phyloP scores from a whole-genome alignment of 2,113 vertebrate genomes.

The Odobenus rosmarus region DNA sequence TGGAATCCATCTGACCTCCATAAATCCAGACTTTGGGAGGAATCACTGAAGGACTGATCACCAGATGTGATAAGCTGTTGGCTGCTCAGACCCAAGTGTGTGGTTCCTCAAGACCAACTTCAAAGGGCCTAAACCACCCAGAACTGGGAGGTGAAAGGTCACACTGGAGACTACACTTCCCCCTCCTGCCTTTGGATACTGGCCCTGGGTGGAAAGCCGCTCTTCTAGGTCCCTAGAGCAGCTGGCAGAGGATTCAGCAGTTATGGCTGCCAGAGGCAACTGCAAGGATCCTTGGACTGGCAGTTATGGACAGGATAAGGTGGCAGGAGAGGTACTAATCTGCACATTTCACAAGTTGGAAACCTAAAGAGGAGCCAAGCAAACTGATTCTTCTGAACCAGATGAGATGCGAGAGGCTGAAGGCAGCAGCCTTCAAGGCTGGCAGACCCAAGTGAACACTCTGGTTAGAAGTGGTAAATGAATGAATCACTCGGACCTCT shows the following conservation, averaged over 20 bases:
- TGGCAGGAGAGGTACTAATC: constrained; percentile 73
- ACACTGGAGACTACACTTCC: constrained; percentile 46
- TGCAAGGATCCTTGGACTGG: neutral
- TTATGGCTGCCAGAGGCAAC: neutral
- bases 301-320: constrained; percentile 55
- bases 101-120: constrained; percentile 73
- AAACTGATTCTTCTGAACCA: constrained; percentile 59
- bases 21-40: constrained; percentile 75
- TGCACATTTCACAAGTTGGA: constrained; percentile 53
- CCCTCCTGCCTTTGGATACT: neutral
- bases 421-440: neutral
- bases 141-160: constrained; percentile 65
- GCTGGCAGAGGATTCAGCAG: neutral
- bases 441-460: neutral
- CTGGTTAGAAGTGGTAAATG: neutral
- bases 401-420: neutral
- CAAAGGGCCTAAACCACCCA: constrained; percentile 77
- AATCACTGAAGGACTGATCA: constrained; percentile 79
- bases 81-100: constrained; percentile 75
- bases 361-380: constrained; percentile 70
- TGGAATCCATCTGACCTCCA: constrained; percentile 68
- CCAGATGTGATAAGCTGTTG: constrained; percentile 78
- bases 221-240: neutral
- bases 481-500: neutral
- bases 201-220: neutral